These are phyloP conservation scores for Heliconius melpomene DNA, from an alignment of 1,140 invertebrate species.

Conservation along the genomic window DNA sequence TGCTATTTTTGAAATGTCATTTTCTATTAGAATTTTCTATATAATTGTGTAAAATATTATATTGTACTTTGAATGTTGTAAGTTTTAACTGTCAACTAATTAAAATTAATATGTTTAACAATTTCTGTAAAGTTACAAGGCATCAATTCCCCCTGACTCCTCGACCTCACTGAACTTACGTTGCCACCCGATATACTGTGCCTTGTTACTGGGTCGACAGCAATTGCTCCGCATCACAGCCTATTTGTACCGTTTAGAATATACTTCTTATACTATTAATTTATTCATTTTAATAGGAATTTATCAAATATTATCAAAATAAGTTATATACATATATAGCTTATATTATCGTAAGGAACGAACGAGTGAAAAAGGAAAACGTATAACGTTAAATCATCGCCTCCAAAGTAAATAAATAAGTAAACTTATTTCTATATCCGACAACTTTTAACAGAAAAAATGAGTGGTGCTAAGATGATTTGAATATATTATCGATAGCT, in stretches of 20 bases:
- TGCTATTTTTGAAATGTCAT: slow-evolving; percentile 1
- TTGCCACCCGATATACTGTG: slow-evolving; percentile 54
- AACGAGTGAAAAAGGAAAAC: too few relatives aligned
- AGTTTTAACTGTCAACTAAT: slow-evolving; percentile 36
- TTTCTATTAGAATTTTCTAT: not conserved
- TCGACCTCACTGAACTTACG: slow-evolving; percentile 50
- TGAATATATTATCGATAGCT: too few relatives aligned
- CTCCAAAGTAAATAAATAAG: too few relatives aligned
- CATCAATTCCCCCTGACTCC: slow-evolving; percentile 62
- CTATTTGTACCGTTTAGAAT: slow-evolving; percentile 69
- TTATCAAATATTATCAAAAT: not conserved
- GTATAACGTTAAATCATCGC: too few relatives aligned
- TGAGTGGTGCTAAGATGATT: too few relatives aligned
- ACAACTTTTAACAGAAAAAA: too few relatives aligned
- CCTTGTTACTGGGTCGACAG: slow-evolving; percentile 61
- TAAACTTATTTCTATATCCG: too few relatives aligned
- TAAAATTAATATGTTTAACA: slow-evolving; percentile 40
- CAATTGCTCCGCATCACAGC: slow-evolving; percentile 51
- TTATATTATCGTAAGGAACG: too few relatives aligned
- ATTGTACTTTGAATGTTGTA: not conserved
- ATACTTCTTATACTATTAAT: slow-evolving; percentile 21
- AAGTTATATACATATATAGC: too few relatives aligned
- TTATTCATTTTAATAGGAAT: not conserved
- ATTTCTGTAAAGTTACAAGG: slow-evolving; percentile 42
- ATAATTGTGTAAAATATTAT: not conserved